A percentile compares a stretch with the other conserved stretches of the same genome.
These are phyloP conservation scores for Agriotes lineatus DNA, from an alignment of 2,888 invertebrate species.

Conservation along the genomic window DNA sequence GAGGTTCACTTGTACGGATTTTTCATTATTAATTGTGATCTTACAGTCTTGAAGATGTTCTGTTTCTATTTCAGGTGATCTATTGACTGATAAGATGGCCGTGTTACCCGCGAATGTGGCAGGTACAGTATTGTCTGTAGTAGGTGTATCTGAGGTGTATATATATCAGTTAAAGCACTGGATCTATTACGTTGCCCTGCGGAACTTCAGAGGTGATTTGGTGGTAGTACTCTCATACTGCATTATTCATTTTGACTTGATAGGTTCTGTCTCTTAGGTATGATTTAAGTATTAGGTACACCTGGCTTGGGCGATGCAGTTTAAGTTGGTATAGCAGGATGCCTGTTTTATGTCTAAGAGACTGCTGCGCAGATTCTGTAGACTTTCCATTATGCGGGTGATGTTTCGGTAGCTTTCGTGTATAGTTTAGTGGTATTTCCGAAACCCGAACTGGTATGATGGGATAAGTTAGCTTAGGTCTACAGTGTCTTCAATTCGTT, in stretches of 20 bases:
- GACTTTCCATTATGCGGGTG: not conserved
- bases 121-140: no score
- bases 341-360: not conserved
- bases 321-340: not conserved
- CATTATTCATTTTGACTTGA: not conserved
- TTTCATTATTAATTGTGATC: not conserved
- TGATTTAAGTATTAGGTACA: not conserved
- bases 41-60: not conserved
- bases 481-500: not conserved
- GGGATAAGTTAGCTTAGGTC: conserved; percentile 6
- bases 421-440: not conserved
- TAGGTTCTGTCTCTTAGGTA: not conserved
- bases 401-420: conserved; percentile 5
- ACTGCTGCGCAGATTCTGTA: not conserved
- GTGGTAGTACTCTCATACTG: not conserved
- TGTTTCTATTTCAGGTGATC: not conserved
- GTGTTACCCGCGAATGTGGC: not conserved
- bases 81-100: not conserved
- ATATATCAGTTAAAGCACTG: not conserved
- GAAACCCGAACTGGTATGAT: conserved; percentile 5
- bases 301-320: not conserved
- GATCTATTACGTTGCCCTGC: not conserved
- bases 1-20: no score
- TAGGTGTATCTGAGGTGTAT: not conserved
- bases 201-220: not conserved